These are phyloP conservation scores for Ctenopoma kingsleyae DNA, from an alignment of 2,797 vertebrate species.

Conservation along the genomic window DNA sequence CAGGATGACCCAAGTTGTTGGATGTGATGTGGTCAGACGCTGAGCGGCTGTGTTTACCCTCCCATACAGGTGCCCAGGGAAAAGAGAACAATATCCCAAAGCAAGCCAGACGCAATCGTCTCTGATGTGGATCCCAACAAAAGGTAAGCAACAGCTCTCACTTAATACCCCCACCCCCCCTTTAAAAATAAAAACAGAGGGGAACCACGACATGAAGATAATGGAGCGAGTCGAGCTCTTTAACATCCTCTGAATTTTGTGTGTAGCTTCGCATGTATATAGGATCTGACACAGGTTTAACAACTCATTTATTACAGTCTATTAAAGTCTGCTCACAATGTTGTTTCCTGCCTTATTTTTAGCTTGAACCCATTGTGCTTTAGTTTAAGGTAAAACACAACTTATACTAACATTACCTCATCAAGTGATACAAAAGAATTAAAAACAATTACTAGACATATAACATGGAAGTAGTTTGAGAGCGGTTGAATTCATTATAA, in stretches of 20 bases:
- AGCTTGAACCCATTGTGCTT: not conserved
- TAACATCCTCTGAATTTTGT: slow-evolving; percentile 10
- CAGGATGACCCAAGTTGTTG: slow-evolving; percentile 64
- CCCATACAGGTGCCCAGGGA: slow-evolving; percentile 93
- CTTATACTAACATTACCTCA: not conserved
- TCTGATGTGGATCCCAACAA: slow-evolving; percentile 96
- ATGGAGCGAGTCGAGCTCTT: slow-evolving; percentile 13
- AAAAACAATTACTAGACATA: too few relatives aligned
- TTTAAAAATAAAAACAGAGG: slow-evolving; percentile 52
- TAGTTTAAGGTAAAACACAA: not conserved
- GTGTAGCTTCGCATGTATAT: not conserved
- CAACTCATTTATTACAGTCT: slow-evolving; percentile 1
- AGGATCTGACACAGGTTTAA: not conserved
- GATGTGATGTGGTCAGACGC: slow-evolving; percentile 82
- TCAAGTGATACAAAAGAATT: not conserved
- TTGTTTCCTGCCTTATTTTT: not conserved
- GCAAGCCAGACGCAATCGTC: slow-evolving; percentile 91
- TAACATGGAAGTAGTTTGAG: too few relatives aligned
- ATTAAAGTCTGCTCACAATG: not conserved
- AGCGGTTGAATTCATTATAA: too few relatives aligned
- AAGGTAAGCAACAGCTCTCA: slow-evolving; percentile 85
- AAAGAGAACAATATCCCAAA: slow-evolving; percentile 90
- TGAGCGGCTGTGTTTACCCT: slow-evolving; percentile 84
- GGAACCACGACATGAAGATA: slow-evolving; percentile 3
- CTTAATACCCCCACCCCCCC: slow-evolving; percentile 25